Conservation (phyloP, 2,888 invertebrate genomes). For the Andrena fulva region DNA sequence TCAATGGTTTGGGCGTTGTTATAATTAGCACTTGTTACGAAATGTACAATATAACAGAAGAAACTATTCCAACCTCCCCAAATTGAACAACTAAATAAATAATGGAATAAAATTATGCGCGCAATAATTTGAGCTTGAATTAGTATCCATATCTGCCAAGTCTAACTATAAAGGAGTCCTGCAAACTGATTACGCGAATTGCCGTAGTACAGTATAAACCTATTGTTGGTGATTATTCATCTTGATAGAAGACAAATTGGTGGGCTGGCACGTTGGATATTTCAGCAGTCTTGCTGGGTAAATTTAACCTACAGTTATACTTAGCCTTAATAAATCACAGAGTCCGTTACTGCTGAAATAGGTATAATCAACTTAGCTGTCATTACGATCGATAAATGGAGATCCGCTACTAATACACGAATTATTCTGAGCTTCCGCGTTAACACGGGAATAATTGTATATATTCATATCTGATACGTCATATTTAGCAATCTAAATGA, state of each 20-base stretch:
- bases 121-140: too few species aligned
- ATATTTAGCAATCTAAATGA: constrained; percentile 10
- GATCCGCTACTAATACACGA: constrained; percentile 12
- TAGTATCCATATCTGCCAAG: background rate
- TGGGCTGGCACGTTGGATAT: constrained; percentile 58
- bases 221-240: constrained; percentile 27
- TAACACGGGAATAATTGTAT: background rate
- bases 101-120: too few species aligned
- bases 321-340: constrained; percentile 68
- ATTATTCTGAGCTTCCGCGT: background rate
- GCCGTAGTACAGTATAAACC: background rate
- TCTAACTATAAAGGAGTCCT: background rate
- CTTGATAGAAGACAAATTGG: constrained; percentile 70
- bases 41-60: too few species aligned
- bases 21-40: too few species aligned
- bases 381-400: constrained; percentile 63
- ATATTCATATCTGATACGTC: background rate
- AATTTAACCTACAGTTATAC: constrained; percentile 49
- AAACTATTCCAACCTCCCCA: too few species aligned
- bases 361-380: constrained; percentile 56
- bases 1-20: too few species aligned
- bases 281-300: constrained; percentile 59
- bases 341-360: constrained; percentile 34
- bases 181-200: background rate
- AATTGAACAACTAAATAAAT: too few species aligned